Evolutionary conservation across 1,140 invertebrate species (phyloP).

Genomic region (Drosophila varians): DNA sequence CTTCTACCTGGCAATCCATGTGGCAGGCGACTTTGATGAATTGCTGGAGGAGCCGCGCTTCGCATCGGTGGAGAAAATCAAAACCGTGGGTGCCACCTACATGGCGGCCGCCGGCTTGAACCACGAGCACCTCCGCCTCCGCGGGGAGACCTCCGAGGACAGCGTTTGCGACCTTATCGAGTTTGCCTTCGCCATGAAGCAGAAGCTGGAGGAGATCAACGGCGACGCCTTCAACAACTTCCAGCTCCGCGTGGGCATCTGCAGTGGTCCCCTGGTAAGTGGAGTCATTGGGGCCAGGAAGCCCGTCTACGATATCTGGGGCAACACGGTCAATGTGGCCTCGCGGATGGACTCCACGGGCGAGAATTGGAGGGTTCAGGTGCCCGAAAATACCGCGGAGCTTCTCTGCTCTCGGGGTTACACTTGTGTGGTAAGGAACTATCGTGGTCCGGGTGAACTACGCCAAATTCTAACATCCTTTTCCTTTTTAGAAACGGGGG

Average conservation of each 20-base stretch:
- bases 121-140: conserved; percentile 87
- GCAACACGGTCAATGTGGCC: conserved; percentile 97
- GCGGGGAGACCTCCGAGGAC: conserved; percentile 86
- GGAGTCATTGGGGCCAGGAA: conserved; percentile 99
- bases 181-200: conserved; percentile 96
- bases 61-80: conserved; percentile 98
- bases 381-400: conserved; percentile 92
- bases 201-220: conserved; percentile 96
- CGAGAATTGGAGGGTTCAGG: conserved; percentile 93
- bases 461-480: neutral
- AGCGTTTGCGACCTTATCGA: conserved; percentile 95
- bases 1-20: conserved; percentile 3
- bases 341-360: conserved; percentile 97
- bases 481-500: conserved; percentile 88
- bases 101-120: conserved; percentile 99
- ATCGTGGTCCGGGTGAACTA: neutral
- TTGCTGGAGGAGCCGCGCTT: conserved; percentile 95
- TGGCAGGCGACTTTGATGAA: conserved; percentile 92
- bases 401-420: conserved; percentile 71
- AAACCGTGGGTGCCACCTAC: conserved; percentile 98
- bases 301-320: conserved; percentile 99
- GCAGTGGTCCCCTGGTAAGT: conserved; percentile 96
- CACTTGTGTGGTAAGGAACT: conserved; percentile 71
- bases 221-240: conserved; percentile 99
- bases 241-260: conserved; percentile 96